A percentile compares a stretch with the other conserved stretches of the same genome.
phyloP scores from a whole-genome alignment of 1,140 invertebrate genomes.

The Coelopa frigida region DNA sequence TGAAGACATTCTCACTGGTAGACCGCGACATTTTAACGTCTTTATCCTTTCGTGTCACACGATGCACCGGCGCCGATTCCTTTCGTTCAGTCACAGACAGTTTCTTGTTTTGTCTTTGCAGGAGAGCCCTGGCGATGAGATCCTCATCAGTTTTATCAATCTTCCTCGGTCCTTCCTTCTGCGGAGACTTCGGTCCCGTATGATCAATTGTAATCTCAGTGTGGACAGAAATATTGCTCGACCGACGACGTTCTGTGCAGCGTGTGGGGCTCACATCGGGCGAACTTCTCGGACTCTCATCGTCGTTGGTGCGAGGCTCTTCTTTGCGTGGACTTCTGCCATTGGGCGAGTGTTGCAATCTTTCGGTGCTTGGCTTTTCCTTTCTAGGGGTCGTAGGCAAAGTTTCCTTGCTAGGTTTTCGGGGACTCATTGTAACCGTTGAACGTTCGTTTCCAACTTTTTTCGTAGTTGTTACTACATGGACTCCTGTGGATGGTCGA shows the following conservation, averaged over 20 bases:
- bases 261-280: constrained; percentile 32
- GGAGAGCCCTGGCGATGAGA: constrained; percentile 4
- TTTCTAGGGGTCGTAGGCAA: background rate
- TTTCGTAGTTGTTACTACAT: too few species aligned
- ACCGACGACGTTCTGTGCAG: constrained; percentile 32
- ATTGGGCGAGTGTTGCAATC: too few species aligned
- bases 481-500: too few species aligned
- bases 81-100: constrained; percentile 35
- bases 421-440: too few species aligned
- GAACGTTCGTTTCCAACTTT: too few species aligned
- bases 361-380: too few species aligned
- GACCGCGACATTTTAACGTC: constrained; percentile 49
- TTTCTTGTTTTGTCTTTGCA: constrained; percentile 14
- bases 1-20: constrained; percentile 50
- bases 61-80: constrained; percentile 36
- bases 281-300: constrained; percentile 11
- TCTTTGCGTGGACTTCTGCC: background rate
- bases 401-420: constrained; percentile 9
- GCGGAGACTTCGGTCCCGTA: constrained; percentile 24
- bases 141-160: constrained; percentile 4
- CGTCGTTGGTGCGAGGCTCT: background rate
- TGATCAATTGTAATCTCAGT: constrained; percentile 42
- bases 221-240: constrained; percentile 38
- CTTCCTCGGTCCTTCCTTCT: background rate
- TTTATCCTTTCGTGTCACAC: constrained; percentile 43